phyloP scores from a whole-genome alignment of 2,888 invertebrate species.

The Eubasilissa splendida region DNA sequence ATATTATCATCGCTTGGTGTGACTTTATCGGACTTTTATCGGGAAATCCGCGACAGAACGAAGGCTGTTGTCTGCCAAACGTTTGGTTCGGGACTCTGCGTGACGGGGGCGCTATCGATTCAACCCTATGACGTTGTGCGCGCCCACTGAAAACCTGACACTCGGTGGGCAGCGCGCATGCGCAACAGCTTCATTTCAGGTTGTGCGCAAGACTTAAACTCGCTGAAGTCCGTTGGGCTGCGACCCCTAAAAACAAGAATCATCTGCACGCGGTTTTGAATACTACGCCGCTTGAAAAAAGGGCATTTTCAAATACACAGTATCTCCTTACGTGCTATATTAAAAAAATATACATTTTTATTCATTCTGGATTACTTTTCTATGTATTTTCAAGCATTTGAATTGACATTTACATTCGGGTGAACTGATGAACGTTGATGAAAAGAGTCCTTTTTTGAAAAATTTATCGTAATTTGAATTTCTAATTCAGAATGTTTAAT shows the following conservation, averaged over 20 bases:
- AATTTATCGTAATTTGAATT: neutral
- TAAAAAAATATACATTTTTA: neutral
- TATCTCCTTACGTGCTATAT: neutral
- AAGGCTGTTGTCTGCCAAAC: constrained; percentile 19
- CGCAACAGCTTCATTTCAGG: constrained; percentile 8
- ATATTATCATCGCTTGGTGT: neutral
- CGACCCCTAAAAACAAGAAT: neutral
- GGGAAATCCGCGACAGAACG: constrained; percentile 15
- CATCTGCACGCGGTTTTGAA: neutral
- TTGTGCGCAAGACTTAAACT: constrained; percentile 36
- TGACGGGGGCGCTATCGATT: constrained; percentile 49
- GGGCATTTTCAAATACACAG: too few relatives aligned
- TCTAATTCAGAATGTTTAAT: too few relatives aligned
- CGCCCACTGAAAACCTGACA: constrained; percentile 38
- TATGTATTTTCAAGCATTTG: neutral
- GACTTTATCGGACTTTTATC: constrained; percentile 6
- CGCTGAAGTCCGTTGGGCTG: neutral
- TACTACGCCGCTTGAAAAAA: neutral
- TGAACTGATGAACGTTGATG: neutral
- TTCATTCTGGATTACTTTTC: neutral
- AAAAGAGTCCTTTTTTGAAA: neutral
- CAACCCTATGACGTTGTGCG: constrained; percentile 45
- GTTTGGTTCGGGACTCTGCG: constrained; percentile 27
- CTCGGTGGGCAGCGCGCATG: constrained; percentile 26
- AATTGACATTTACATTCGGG: constrained; percentile 14